Evolutionary conservation across 1,140 invertebrate genomes (phyloP).

Genomic region (Gryon sp.): DNA sequence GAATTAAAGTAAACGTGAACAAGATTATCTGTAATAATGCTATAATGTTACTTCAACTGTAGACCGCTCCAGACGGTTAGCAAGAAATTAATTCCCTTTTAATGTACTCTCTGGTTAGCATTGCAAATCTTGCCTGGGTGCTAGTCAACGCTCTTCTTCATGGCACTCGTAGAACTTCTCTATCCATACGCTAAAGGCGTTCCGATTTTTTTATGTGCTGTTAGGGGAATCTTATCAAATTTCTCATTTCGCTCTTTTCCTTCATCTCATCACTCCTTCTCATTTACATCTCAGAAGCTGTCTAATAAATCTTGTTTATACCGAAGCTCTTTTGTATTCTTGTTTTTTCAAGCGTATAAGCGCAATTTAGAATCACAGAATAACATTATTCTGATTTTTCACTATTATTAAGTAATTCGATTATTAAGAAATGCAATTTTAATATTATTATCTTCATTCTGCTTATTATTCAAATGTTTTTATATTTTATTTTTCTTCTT

Average conservation of each 20-base stretch:
- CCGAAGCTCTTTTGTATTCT: constrained; percentile 12
- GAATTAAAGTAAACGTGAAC: constrained; percentile 65
- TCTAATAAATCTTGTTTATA: constrained; percentile 4
- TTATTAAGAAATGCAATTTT: not conserved
- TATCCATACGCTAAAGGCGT: constrained; percentile 35
- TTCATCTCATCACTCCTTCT: constrained; percentile 31
- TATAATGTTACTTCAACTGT: constrained; percentile 63
- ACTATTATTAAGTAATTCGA: constrained; percentile 6
- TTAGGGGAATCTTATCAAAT: constrained; percentile 67
- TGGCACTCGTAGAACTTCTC: constrained; percentile 48
- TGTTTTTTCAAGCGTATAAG: constrained; percentile 1
- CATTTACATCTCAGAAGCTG: constrained; percentile 24
- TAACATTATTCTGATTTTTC: not conserved
- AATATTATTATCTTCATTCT: not conserved
- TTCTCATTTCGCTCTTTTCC: constrained; percentile 32
- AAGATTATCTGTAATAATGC: constrained; percentile 71
- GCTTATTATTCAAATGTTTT: not conserved
- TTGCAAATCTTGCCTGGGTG: constrained; percentile 72
- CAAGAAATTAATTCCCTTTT: constrained; percentile 78
- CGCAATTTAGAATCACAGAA: too few species aligned
- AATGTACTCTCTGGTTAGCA: constrained; percentile 77
- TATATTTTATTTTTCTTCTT: not conserved
- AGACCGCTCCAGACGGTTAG: constrained; percentile 74
- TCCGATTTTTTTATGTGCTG: constrained; percentile 65
- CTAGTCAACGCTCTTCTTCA: constrained; percentile 63